These are phyloP conservation scores for Montipora efflorescens DNA, from an alignment of 64 coral and sea anemone species.

Conservation along the genomic window DNA sequence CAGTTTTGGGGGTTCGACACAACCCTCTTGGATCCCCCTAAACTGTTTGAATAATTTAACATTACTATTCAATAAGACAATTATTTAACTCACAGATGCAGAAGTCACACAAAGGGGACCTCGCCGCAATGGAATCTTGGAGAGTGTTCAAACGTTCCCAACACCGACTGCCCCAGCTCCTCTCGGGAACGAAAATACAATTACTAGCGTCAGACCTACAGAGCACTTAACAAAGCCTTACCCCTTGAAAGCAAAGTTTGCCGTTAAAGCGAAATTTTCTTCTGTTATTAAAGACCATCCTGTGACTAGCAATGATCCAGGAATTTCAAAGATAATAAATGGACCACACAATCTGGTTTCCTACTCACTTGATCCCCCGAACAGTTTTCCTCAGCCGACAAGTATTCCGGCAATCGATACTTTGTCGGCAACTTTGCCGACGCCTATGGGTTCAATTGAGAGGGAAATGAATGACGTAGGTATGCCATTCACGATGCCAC, in stretches of 20 bases:
- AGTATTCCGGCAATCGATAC: constrained; percentile 70
- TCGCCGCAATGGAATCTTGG: constrained; percentile 31
- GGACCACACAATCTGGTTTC: constrained; percentile 1
- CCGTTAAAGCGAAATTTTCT: neutral
- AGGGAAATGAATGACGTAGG: constrained; percentile 52
- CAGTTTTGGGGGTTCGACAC: too few relatives aligned
- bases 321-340: neutral
- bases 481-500: constrained; percentile 32
- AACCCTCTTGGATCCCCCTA: too few relatives aligned
- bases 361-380: constrained; percentile 33
- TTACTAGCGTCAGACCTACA: neutral
- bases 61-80: too few relatives aligned
- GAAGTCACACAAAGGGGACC: neutral
- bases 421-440: constrained; percentile 26
- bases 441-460: constrained; percentile 72
- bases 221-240: neutral
- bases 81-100: neutral
- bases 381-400: constrained; percentile 58
- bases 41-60: too few relatives aligned
- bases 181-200: neutral
- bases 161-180: constrained; percentile 1
- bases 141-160: neutral
- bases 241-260: neutral
- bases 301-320: neutral
- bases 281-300: neutral